phyloP scores from a whole-genome alignment of 2,113 vertebrate genomes.

The Podiceps cristatus region DNA sequence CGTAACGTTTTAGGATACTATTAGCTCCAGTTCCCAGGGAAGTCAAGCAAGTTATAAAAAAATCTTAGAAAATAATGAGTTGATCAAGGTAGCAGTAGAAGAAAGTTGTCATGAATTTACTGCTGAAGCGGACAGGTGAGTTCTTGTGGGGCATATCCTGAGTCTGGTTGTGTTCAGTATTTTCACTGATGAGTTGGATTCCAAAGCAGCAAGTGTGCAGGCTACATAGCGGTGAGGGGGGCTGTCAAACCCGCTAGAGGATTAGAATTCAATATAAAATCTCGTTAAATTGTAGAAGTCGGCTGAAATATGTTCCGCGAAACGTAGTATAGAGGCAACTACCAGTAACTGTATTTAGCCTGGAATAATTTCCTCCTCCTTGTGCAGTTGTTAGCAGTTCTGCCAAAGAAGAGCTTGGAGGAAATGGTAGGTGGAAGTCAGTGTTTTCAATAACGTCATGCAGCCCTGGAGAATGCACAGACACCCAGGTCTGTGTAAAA shows the following conservation, averaged over 20 bases:
- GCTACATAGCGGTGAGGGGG: neutral
- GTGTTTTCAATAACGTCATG: neutral
- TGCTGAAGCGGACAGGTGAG: neutral
- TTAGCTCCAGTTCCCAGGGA: neutral
- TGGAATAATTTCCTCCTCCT: rapidly evolving
- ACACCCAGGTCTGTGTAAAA: neutral
- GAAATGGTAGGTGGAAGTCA: rapidly evolving
- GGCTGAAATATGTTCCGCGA: rapidly evolving
- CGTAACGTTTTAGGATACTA: rapidly evolving
- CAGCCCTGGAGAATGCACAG: neutral
- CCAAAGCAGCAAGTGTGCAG: neutral
- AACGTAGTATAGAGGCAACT: neutral
- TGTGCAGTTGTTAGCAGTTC: neutral
- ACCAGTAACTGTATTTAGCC: too few relatives aligned
- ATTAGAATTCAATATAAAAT: neutral
- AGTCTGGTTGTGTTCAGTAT: neutral
- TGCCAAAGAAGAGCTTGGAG: neutral
- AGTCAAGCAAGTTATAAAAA: neutral
- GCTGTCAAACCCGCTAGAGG: neutral
- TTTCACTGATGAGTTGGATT: neutral
- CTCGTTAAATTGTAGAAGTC: neutral
- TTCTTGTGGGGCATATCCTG: neutral
- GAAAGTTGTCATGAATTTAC: neutral
- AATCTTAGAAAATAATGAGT: neutral
- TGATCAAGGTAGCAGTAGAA: neutral